Evolutionary conservation across 2,797 vertebrate species (phyloP), one percentile per base, ranked within the genome.

Genomic region (Bovichtus diacanthus): DNA sequence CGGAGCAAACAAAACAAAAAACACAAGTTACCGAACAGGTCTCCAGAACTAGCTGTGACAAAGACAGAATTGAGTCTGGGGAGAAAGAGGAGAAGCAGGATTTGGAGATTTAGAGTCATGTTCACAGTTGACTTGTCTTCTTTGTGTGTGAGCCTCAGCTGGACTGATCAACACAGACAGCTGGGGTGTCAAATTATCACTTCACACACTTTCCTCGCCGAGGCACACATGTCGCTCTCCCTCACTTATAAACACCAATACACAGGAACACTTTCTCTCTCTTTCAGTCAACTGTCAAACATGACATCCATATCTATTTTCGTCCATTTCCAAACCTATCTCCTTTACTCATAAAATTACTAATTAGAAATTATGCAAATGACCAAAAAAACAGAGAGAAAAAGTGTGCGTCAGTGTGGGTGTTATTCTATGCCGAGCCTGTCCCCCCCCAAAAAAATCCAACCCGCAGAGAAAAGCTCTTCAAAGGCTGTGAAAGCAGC

Each of bases 41-140:
- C 86, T 95, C 95, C 94, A 95, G 93, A 88, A 93, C 88, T 69
- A 95, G 94, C 89, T 96, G 90, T 75, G 95, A 96, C 86, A 96
- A 89, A 90, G 95, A 95, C 76, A 96, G 87, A 92, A 95, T 90
- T 50, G 96, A 96, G 88, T 95, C 96, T 95, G 92, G 59, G 87
- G 84, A 88, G 80, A 85, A 85, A 91, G 55, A 79, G 66, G 62
- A 90, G 64, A 66, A 78, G 60, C 29, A 71, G 46, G 47, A 74
- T 73, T 74, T 67, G 58, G 46, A 81, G 54, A 59, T 74, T 87
- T 43, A 74, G 44, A 54, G 36, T 62, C 55, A 51, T 53, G 39
- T 74, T 83, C 61, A 81, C 39, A 74, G 72, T 66, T 53, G 21
- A 64, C 54, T 76, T 65, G 27, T 68, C 58, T 61, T 65, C 23